phyloP scores from a whole-genome alignment of 2,113 vertebrate species.

The Engraulis encrasicolus region DNA sequence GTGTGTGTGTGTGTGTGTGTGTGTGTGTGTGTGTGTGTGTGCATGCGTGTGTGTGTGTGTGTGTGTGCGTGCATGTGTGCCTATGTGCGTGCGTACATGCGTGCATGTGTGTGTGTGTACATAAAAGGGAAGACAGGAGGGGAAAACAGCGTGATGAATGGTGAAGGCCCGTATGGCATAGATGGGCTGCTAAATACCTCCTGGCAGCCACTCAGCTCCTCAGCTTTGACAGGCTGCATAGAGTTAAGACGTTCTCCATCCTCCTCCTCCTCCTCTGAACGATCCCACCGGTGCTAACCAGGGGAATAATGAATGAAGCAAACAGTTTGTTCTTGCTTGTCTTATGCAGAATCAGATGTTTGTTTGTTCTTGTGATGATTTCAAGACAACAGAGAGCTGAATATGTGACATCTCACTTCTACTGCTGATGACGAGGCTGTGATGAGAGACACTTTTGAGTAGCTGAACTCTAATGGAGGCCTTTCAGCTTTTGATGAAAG shows the following conservation, averaged over 20 bases:
- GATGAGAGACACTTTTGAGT: too few species aligned
- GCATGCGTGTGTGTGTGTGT: too few species aligned
- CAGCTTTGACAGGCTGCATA: neutral
- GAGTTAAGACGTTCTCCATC: neutral
- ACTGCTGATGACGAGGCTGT: too few species aligned
- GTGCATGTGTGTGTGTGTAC: neutral
- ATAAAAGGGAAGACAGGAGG: neutral
- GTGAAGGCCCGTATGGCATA: neutral
- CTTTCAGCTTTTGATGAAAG: too few species aligned
- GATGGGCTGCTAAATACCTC: neutral
- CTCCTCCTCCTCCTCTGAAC: neutral
- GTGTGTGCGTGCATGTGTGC: too few species aligned
- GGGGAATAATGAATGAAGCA: neutral
- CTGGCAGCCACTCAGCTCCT: neutral
- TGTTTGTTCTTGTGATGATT: neutral
- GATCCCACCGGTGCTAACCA: neutral
- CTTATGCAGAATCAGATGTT: neutral
- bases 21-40: too few species aligned
- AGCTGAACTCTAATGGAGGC: too few species aligned
- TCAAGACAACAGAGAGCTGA: neutral
- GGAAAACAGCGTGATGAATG: neutral
- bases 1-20: too few species aligned
- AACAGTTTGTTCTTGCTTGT: neutral
- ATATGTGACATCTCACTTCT: too few species aligned
- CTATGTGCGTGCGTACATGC: neutral